Evolutionary conservation across 2,797 vertebrate species (phyloP).

Genomic region (Chaetophractus vellerosus): DNA sequence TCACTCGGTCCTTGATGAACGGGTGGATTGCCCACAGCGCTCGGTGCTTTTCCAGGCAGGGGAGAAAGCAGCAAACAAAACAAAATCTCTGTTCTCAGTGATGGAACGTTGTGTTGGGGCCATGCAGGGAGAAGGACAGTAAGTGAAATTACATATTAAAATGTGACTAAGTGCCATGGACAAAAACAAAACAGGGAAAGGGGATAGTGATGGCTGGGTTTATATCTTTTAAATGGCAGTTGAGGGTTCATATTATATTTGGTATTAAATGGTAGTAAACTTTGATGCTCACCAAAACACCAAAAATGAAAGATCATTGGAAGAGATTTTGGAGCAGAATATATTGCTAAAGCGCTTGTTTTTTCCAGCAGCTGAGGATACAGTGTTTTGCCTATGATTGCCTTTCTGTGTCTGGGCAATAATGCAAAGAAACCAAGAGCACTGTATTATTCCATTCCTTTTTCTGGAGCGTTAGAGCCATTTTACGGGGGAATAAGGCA

Average conservation of each 20-base stretch:
- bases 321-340: conserved; percentile 19
- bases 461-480: background rate
- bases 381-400: background rate
- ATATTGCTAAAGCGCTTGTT: background rate
- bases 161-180: background rate
- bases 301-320: background rate
- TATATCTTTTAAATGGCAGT: background rate
- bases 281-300: conserved; percentile 8
- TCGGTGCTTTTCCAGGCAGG: background rate
- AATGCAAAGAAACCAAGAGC: background rate
- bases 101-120: background rate
- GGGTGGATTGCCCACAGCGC: background rate
- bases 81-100: background rate
- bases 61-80: too few species aligned
- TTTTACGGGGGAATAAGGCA: background rate
- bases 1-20: background rate
- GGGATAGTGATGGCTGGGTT: background rate
- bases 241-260: background rate
- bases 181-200: background rate
- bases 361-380: background rate
- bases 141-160: background rate
- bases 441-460: background rate
- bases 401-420: background rate
- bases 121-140: background rate
- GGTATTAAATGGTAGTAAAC: background rate